These are phyloP conservation scores for Cheilosia scutellata DNA, from an alignment of 2,888 invertebrate genomes.

Conservation along the genomic window DNA sequence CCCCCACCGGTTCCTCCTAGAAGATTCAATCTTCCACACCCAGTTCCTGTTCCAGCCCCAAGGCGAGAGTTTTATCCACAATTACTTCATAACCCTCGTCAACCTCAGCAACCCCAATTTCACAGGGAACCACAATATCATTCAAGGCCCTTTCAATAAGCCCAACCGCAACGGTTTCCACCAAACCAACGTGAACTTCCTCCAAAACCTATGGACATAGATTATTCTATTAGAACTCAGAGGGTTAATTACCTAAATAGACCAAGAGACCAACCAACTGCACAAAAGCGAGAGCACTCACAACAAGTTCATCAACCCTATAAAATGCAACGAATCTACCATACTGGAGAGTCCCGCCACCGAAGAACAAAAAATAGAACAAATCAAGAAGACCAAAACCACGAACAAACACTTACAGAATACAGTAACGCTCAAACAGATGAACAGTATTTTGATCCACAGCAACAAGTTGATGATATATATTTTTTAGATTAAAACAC, in stretches of 20 bases:
- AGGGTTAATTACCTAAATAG: background rate
- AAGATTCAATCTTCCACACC: background rate
- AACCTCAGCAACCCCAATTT: background rate
- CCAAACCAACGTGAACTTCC: background rate
- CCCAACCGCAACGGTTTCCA: background rate
- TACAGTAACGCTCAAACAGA: too few relatives aligned
- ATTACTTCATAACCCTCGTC: background rate
- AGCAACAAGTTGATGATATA: background rate
- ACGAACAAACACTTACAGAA: too few relatives aligned
- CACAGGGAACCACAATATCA: background rate
- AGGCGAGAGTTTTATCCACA: background rate
- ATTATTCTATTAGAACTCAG: background rate
- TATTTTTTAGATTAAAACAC: background rate
- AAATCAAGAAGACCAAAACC: too few relatives aligned
- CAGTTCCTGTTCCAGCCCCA: background rate
- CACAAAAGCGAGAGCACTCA: background rate
- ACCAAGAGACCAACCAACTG: background rate
- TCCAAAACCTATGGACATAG: conserved; percentile 10
- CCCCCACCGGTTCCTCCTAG: background rate
- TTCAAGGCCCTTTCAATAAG: background rate
- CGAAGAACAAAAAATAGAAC: too few relatives aligned
- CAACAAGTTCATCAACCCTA: too few relatives aligned
- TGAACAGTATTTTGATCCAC: background rate
- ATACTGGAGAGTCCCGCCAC: too few relatives aligned
- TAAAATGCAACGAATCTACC: too few relatives aligned